Evolutionary conservation across 2,888 invertebrate species (phyloP).

Genomic region (Lordiphosa andalusiaca): DNA sequence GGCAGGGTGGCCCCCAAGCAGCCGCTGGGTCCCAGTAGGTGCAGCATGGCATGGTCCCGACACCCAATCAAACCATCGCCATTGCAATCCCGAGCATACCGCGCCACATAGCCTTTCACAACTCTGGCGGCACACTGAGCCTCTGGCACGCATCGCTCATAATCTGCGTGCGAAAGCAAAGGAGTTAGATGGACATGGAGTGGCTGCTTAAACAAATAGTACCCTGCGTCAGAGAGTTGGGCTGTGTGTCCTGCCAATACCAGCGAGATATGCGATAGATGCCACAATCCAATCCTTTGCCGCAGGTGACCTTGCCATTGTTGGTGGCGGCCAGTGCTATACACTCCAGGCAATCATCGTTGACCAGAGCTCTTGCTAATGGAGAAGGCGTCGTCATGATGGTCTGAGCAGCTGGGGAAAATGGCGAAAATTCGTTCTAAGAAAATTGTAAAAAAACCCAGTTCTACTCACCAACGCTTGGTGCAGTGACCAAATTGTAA

Average conservation of each 20-base stretch:
- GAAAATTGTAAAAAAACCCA: constrained; percentile 32
- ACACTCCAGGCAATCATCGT: constrained; percentile 63
- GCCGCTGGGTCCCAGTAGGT: constrained; percentile 66
- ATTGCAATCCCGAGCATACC: constrained; percentile 66
- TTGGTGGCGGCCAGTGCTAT: constrained; percentile 60
- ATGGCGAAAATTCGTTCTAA: not conserved
- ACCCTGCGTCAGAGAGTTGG: constrained; percentile 28
- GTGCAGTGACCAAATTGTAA: constrained; percentile 19
- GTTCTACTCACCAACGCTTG: constrained; percentile 39
- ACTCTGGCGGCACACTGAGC: constrained; percentile 56
- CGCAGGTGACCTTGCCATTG: constrained; percentile 45
- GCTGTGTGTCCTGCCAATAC: constrained; percentile 70
- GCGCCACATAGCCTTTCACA: constrained; percentile 53
- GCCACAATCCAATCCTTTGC: constrained; percentile 47
- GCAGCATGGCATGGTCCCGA: constrained; percentile 67
- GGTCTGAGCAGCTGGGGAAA: constrained; percentile 31
- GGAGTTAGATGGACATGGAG: constrained; percentile 3
- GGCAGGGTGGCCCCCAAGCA: constrained; percentile 47
- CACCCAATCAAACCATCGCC: constrained; percentile 70
- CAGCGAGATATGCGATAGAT: constrained; percentile 64
- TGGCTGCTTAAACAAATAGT: constrained; percentile 15
- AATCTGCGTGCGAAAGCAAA: constrained; percentile 47
- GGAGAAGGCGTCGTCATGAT: constrained; percentile 4
- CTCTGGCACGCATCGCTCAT: constrained; percentile 62
- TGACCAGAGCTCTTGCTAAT: constrained; percentile 14